phyloP scores from a whole-genome alignment of 2,888 invertebrate genomes.

The Lepidochitona cinerea region DNA sequence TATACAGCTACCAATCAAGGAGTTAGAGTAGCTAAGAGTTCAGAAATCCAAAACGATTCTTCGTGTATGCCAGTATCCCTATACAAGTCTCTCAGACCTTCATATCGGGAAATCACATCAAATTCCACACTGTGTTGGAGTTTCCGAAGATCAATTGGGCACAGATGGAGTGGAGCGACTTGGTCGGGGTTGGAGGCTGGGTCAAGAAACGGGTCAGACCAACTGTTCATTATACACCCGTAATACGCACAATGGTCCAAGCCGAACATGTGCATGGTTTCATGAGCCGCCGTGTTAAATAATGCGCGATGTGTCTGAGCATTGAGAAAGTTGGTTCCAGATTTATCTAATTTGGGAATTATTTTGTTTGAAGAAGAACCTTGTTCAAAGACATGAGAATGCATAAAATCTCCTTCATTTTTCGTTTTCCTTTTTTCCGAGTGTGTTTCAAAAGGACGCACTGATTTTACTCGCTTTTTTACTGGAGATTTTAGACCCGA shows the following conservation, averaged over 20 bases:
- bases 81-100: not conserved
- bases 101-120: not conserved
- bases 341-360: no score
- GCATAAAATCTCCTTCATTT: no score
- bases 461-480: no score
- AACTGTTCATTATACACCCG: not conserved
- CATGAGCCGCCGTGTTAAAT: not conserved
- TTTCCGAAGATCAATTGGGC: not conserved
- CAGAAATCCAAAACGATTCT: not conserved
- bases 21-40: not conserved
- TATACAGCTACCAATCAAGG: no score
- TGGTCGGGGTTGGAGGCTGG: not conserved
- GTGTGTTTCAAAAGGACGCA: no score
- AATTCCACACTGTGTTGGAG: not conserved
- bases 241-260: slow-evolving; percentile 1
- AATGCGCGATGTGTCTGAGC: no score
- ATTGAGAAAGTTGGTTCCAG: not conserved
- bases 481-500: no score
- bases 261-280: not conserved
- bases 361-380: no score
- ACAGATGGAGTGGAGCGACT: not conserved
- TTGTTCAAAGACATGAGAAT: no score
- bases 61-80: not conserved
- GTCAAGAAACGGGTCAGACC: not conserved
- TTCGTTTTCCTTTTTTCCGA: no score